Evolutionary conservation across 2,113 vertebrate species (phyloP), one percentile per base, ranked within the genome.

Genomic region (Malurus elegans): DNA sequence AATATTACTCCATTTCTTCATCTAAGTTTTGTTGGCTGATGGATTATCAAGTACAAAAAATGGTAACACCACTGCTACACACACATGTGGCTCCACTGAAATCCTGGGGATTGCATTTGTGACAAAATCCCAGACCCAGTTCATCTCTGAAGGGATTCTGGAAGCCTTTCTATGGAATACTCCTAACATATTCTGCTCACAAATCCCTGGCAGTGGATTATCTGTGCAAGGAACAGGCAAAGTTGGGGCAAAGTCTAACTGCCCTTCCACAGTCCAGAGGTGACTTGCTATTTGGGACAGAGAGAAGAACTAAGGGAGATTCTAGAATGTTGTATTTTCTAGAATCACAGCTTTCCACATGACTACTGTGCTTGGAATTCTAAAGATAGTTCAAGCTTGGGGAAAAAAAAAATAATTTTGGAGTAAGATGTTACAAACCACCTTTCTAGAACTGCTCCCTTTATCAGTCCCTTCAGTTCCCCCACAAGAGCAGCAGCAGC

Each of bases 1-100:
- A 14, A 0, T 0, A 1, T 1, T 4, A 1, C 38, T 18, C 9
- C 8, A 2, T 12, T 11, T 14, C 61, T n/a, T 14, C 32, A 29
- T 8, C 1, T 3, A 2, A 12, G 23, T n/a, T 9, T 14, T 34
- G 53, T 5, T 18, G 38, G 70, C 56, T 57, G 32, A 10, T 4
- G 8, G 23, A 14, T 64, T 53, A 38, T 20, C 66, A 21, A 13
- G 42, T 1, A 42, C n/a, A 32, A 31, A 25, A 25, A 28, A 15
- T 1, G 6, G 17, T 6, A 34, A 69, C 12, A 10, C 3, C n/a
- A 11, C 4, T 18, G 26, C 38, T 38, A n/a, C 23, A n/a, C 6
- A 10, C 28, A 10, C 2, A 1, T 0, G 26, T 26, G 57, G 51
- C 57, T 82, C 29, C 85, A 47, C 45, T 44, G 56, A 51, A 74